These are phyloP conservation scores for Engystomops pustulosus DNA, from an alignment of 2,113 vertebrate genomes.

Conservation along the genomic window DNA sequence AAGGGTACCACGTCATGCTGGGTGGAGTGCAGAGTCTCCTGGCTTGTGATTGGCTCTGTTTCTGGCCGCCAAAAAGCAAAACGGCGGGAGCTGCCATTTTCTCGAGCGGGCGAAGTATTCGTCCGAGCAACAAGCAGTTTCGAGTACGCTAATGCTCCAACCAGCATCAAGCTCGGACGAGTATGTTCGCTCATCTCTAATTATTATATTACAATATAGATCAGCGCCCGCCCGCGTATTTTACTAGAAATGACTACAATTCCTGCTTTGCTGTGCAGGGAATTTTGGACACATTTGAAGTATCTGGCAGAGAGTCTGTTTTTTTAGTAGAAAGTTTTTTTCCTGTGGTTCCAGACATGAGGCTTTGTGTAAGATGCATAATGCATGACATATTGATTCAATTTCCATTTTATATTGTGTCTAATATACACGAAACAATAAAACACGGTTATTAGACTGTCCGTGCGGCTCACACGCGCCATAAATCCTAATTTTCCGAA, in stretches of 20 bases:
- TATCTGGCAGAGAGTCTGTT: background rate
- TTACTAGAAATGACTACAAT: background rate
- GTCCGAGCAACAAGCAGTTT: too few relatives aligned
- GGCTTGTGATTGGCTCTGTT: too few relatives aligned
- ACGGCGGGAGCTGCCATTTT: too few relatives aligned
- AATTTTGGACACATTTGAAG: background rate
- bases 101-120: too few relatives aligned
- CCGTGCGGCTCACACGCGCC: background rate
- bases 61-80: too few relatives aligned
- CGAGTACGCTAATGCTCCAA: too few relatives aligned
- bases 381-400: conserved; percentile 21
- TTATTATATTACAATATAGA: too few relatives aligned
- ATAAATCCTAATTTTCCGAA: conserved; percentile 45
- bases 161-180: too few relatives aligned
- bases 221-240: background rate
- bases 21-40: too few relatives aligned
- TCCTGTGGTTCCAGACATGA: background rate
- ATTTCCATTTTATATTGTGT: conserved; percentile 26
- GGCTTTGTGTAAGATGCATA: background rate
- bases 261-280: background rate
- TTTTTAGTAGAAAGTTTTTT: background rate
- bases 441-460: conserved; percentile 42
- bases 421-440: conserved; percentile 7
- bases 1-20: too few relatives aligned
- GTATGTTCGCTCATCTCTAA: too few relatives aligned